Evolutionary conservation across 2,888 invertebrate genomes (phyloP).

Genomic region (Pyrochroa serraticornis): DNA sequence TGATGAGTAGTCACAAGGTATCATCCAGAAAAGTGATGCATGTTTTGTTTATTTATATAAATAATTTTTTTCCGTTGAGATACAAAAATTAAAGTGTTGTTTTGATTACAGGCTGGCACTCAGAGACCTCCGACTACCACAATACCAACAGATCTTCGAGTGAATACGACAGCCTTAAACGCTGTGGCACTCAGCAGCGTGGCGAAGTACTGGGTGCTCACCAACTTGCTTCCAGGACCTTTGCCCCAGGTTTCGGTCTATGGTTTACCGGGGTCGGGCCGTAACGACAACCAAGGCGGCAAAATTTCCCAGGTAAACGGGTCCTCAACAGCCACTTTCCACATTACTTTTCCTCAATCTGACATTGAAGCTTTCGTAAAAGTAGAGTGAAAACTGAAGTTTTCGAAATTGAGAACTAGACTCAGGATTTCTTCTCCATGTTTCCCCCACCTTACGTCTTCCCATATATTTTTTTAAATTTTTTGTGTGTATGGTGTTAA

Average conservation of each 20-base stretch:
- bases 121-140: slow-evolving; percentile 62
- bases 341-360: too few relatives aligned
- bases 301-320: slow-evolving; percentile 65
- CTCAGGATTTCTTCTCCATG: too few relatives aligned
- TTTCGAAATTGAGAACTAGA: too few relatives aligned
- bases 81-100: background rate
- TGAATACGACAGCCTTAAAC: slow-evolving; percentile 69
- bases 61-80: background rate
- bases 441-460: too few relatives aligned
- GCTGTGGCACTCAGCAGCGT: slow-evolving; percentile 75
- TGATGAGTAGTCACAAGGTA: background rate
- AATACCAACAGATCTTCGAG: slow-evolving; percentile 66
- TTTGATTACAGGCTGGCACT: slow-evolving; percentile 50
- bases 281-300: slow-evolving; percentile 63
- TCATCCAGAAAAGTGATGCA: background rate
- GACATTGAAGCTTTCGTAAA: too few relatives aligned
- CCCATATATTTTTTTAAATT: too few relatives aligned
- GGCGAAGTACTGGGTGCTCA: slow-evolving; percentile 84
- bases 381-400: too few relatives aligned
- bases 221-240: slow-evolving; percentile 78
- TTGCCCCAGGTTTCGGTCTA: slow-evolving; percentile 78
- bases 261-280: slow-evolving; percentile 66
- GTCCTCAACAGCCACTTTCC: too few relatives aligned
- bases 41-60: too few relatives aligned
- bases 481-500: too few relatives aligned